Conservation (phyloP, 1,140 invertebrate species). For the Idris sp. region DNA sequence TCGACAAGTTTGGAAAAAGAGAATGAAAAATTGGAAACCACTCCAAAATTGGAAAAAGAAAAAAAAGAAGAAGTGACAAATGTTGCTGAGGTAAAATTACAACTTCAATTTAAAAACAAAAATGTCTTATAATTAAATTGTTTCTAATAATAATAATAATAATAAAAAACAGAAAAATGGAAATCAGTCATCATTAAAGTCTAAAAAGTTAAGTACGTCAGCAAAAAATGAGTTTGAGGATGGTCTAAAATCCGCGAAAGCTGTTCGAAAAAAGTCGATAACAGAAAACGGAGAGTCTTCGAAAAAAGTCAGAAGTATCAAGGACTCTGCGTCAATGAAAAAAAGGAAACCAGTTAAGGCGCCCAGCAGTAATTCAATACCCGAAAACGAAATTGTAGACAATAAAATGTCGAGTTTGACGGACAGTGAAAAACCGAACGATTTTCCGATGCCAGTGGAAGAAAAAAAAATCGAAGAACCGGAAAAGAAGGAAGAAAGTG, state of each 20-base stretch:
- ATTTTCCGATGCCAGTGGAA: constrained; percentile 9
- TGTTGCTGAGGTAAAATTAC: constrained; percentile 17
- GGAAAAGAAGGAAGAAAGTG: constrained; percentile 13
- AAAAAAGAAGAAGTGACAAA: constrained; percentile 35
- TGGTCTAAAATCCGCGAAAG: constrained; percentile 32
- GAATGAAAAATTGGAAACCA: constrained; percentile 59
- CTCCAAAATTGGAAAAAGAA: constrained; percentile 11
- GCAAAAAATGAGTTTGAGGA: constrained; percentile 52
- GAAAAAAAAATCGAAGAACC: constrained; percentile 11
- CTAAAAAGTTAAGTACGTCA: constrained; percentile 30
- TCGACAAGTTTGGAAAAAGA: constrained; percentile 16
- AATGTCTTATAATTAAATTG: no score
- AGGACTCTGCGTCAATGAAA: constrained; percentile 32
- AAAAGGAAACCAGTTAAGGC: constrained; percentile 42
- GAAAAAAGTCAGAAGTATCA: constrained; percentile 26
- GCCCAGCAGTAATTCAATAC: constrained; percentile 40
- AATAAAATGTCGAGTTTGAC: constrained; percentile 14
- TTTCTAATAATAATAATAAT: no score
- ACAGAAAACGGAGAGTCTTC: constrained; percentile 19
- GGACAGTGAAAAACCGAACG: constrained; percentile 17
- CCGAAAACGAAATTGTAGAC: constrained; percentile 49
- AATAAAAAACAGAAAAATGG: constrained; percentile 14
- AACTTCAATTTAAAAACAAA: no score
- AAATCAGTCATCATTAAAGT: constrained; percentile 20
- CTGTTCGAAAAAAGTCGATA: constrained; percentile 25